phyloP scores from a whole-genome alignment of 2,113 vertebrate genomes.

The Orientallactaga bullata region DNA sequence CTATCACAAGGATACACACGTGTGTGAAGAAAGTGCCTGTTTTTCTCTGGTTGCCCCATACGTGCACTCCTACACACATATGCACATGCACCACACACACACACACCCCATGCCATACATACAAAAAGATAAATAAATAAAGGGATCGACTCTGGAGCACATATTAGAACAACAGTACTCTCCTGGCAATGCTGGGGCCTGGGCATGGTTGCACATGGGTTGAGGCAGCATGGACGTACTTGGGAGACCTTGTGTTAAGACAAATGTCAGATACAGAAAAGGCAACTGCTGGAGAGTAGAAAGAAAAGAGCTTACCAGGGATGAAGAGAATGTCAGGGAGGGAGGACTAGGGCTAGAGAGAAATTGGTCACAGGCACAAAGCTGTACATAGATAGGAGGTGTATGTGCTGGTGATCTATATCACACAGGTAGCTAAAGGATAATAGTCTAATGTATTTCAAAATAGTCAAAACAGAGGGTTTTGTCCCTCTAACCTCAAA shows the following conservation, averaged over 20 bases:
- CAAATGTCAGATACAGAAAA: neutral
- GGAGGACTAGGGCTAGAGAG: neutral
- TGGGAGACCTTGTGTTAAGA: neutral
- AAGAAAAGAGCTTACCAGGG: too few species aligned
- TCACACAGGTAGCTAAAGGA: neutral
- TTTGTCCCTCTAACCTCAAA: neutral
- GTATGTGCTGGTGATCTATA: neutral
- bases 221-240: neutral
- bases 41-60: too few species aligned
- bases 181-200: neutral
- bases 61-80: too few species aligned
- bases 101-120: too few species aligned
- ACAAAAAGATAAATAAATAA: too few species aligned
- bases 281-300: neutral
- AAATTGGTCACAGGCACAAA: accelerated
- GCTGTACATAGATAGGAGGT: neutral
- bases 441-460: neutral
- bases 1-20: too few species aligned
- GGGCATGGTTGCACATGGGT: neutral
- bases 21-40: too few species aligned
- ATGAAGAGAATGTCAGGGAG: neutral
- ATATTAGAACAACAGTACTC: neutral
- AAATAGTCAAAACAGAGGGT: neutral
- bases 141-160: neutral
- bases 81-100: too few species aligned